phyloP scores from a whole-genome alignment of 2,797 vertebrate species.

The Hylomyscus alleni region DNA sequence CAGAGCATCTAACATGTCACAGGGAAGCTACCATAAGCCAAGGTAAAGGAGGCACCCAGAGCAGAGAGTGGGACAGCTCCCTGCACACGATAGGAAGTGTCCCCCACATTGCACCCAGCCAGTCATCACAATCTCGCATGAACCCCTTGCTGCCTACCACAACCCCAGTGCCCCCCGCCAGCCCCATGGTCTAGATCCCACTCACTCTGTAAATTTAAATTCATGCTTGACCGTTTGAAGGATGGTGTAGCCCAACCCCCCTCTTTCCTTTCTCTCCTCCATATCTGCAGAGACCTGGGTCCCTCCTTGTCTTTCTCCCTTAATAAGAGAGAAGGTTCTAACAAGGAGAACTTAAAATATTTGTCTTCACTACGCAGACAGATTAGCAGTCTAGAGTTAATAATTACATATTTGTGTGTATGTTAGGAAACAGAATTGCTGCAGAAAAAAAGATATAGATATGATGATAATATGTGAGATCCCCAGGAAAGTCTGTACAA shows the following conservation, averaged over 20 bases:
- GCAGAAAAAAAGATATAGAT: too few relatives aligned
- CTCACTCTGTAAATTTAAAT: neutral
- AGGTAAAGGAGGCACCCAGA: neutral
- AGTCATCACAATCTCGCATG: neutral
- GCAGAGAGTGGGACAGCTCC: neutral
- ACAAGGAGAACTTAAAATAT: rapidly evolving
- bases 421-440: too few relatives aligned
- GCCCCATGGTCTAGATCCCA: neutral
- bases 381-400: neutral
- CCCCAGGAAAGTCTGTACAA: neutral
- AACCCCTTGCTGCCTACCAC: neutral
- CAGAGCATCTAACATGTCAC: neutral
- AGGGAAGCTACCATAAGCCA: neutral
- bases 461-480: too few relatives aligned
- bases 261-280: neutral
- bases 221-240: neutral
- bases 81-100: neutral
- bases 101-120: neutral
- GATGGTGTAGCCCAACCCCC: neutral
- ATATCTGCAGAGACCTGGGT: neutral
- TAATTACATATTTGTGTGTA: neutral
- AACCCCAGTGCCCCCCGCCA: neutral
- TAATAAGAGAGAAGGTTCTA: neutral
- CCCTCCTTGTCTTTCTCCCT: neutral
- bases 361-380: neutral